Conservation (phyloP, 2,797 vertebrate species). For the Siniperca scherzeri region DNA sequence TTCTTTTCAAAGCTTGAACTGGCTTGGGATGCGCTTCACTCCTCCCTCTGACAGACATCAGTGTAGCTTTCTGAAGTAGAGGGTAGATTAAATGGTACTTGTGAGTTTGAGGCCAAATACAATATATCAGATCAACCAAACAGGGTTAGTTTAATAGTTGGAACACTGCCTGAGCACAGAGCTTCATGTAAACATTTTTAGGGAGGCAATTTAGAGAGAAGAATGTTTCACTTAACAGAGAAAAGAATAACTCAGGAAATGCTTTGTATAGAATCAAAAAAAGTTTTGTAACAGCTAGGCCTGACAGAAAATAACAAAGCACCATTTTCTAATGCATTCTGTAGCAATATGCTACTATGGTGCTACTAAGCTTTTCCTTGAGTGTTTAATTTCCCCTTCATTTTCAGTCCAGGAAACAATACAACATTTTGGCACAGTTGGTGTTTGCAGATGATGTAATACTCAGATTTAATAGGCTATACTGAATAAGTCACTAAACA, state of each 20-base stretch:
- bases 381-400: not conserved
- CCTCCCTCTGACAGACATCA: constrained; percentile 33
- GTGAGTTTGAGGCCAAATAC: constrained; percentile 21
- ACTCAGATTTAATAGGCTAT: constrained; percentile 2
- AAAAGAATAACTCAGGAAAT: constrained; percentile 22
- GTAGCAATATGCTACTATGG: not conserved
- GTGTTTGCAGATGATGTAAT: not conserved
- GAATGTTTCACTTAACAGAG: constrained; percentile 8
- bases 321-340: not conserved
- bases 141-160: constrained; percentile 34
- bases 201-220: constrained; percentile 7
- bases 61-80: constrained; percentile 18
- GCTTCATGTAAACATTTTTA: constrained; percentile 42
- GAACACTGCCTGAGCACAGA: constrained; percentile 2
- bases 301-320: constrained; percentile 14
- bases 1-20: constrained; percentile 28
- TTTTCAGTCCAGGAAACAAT: not conserved
- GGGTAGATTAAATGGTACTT: constrained; percentile 38
- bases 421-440: not conserved
- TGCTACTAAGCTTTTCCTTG: not conserved
- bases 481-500: not conserved
- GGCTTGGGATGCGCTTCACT: constrained; percentile 34
- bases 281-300: not conserved
- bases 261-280: not conserved
- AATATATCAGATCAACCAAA: constrained; percentile 47